Evolutionary conservation across 2,888 invertebrate species (phyloP), one percentile per base, ranked within the genome.

Genomic region (Rhamnusium bicolor): DNA sequence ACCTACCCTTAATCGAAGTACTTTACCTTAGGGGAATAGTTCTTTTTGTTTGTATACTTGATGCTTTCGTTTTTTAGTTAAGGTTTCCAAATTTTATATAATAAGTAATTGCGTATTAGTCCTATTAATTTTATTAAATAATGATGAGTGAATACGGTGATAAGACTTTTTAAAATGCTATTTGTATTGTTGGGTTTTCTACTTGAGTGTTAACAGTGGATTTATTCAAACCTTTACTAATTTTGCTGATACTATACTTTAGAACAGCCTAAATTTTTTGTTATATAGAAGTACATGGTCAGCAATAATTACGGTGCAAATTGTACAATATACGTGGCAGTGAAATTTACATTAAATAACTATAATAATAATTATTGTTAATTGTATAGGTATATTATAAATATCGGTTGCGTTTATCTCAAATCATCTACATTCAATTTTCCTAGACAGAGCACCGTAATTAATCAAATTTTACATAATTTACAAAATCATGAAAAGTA

Each of bases 181-280:
- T 80, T 80, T 79, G 80, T 81, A 79, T 77, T 76, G 80, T 81
- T 80, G 80, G 78, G 78, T 81, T 81, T 81, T 81, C 78, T 81
- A 80, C 80, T 79, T 80, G 80, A 80, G 80, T 80, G 78, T 80
- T 79, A 75, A 69, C 73, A 70, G 61, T 69, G 74, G 74, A 76
- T 73, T 61, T 61, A 70, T 49, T 53, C 32, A 62, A 54, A 70
- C 18, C 40, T 40, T 61, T 24, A 53, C 65, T 65, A 73, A 62
- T 60, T 56, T 69, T 29, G 62, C 69, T 63, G 65, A 65, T 19
- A 69, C 73, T 69, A 69, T 73, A 69, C 69, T 49, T 56, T 60
- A 65, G 53, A 73, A 69, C 68, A 68, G 61, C 40, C 56, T 49
- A 10, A n/a, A n/a, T 40, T 40, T 40, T 40, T 1, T 40, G n/a